Evolutionary conservation across 2,113 vertebrate species (phyloP), one percentile per base, ranked within the genome.

Genomic region (Hoplias malabaricus): DNA sequence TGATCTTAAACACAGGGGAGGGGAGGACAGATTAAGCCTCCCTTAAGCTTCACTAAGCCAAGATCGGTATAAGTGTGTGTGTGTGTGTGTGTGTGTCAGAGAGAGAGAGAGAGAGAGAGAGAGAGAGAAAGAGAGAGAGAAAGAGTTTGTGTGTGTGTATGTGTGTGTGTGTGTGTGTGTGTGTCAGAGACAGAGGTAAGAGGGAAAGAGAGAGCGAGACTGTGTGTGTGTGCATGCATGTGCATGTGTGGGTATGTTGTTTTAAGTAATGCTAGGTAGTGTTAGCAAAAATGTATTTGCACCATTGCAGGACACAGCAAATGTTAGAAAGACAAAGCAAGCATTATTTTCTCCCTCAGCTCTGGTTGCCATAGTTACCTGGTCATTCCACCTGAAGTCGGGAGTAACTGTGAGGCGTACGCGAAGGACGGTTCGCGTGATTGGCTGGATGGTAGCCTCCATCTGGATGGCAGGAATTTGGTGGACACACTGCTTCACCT

Each of bases 401-500:
- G 96, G 93, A 69, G 87, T 86, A 80, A 99, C 84, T 66, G 43
- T 86, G 36, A 99, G 93, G 2, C 95, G 94, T 2, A 99, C 96
- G 0, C 96, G 93, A 13, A 99, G 92, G 42, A 99, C 97, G 0
- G 97, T 99, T 82, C 97, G 93, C 12, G 98, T 99, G 90, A 99
- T 99, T 84, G 98, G 98, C 82, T 99, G 98, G 85, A 99, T 95
- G 0, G 86, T 93, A 38, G 96, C 96, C 88, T 99, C 97, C 95
- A 99, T 95, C 10, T 87, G 75, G 82, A 99, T 90, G 5, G 95
- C 93, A 54, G 98, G 98, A 82, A 99, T 95, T 93, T 99, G 96
- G 85, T 99, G 96, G 80, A 94, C 96, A 42, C 96, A 98, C 34
- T 99, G 97, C 63, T 99, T 99, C 88, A 99, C 96, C 84, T 97